phyloP scores from a whole-genome alignment of 1,140 invertebrate species.

The Calycopis cecrops region DNA sequence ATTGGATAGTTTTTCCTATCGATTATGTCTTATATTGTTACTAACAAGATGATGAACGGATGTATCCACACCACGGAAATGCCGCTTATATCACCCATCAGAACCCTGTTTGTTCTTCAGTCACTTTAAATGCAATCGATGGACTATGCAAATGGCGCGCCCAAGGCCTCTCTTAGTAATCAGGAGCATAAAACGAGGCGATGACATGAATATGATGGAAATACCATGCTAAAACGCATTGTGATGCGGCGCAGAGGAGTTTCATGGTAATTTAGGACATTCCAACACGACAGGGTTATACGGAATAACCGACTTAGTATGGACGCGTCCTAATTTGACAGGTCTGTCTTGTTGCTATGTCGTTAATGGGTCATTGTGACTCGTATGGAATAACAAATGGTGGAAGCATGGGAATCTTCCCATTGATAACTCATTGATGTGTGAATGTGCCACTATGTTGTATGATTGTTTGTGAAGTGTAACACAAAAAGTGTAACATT shows the following conservation, averaged over 20 bases:
- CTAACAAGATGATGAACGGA: too few species aligned
- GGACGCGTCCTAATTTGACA: background rate
- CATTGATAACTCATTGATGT: background rate
- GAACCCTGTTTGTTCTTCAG: too few species aligned
- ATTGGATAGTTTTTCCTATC: too few species aligned
- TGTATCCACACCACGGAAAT: too few species aligned
- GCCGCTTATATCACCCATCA: too few species aligned
- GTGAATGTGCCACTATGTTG: too few species aligned
- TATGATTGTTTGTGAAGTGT: too few species aligned
- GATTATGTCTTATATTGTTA: too few species aligned
- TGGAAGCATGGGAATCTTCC: background rate
- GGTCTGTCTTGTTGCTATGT: background rate
- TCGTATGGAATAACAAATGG: background rate
- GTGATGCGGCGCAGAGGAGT: too few species aligned
- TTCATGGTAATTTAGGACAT: too few species aligned
- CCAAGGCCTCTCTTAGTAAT: background rate
- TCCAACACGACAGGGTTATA: background rate
- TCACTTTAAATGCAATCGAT: too few species aligned
- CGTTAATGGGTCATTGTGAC: background rate
- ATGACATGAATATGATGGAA: slow-evolving; percentile 1
- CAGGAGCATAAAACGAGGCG: background rate
- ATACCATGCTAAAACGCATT: background rate
- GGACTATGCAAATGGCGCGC: slow-evolving; percentile 1
- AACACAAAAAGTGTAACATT: too few species aligned
- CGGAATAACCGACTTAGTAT: background rate